Conservation (phyloP, 2,797 vertebrate genomes). For the Aphelocoma californica region DNA sequence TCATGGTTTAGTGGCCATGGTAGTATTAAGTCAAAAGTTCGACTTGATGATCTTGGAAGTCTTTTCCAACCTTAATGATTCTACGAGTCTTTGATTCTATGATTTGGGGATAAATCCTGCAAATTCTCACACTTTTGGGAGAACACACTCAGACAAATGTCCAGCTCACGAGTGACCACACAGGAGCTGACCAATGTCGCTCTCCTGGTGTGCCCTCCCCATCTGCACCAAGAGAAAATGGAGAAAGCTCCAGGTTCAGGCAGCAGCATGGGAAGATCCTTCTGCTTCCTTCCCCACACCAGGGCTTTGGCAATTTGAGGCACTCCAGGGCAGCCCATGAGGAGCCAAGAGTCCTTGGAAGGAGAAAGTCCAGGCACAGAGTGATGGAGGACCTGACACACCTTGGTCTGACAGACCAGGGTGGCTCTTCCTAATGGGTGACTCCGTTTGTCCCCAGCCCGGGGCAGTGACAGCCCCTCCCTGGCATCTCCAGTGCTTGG, state of each 20-base stretch:
- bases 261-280: neutral
- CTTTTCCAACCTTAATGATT: neutral
- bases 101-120: neutral
- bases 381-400: neutral
- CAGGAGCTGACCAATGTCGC: neutral
- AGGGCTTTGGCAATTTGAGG: neutral
- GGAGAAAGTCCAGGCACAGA: neutral
- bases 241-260: neutral
- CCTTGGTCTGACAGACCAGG: neutral
- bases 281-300: neutral
- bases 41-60: neutral
- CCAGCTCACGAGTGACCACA: rapidly evolving
- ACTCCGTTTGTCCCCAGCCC: neutral
- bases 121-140: neutral
- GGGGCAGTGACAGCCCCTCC: neutral
- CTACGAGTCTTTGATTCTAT: neutral
- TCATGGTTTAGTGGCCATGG: neutral
- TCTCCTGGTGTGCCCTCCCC: neutral
- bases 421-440: neutral
- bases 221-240: neutral
- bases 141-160: neutral
- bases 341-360: neutral
- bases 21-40: neutral
- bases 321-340: neutral
- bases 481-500: neutral